A percentile compares a stretch with the other conserved stretches of the same genome.
Evolutionary conservation across 2,113 vertebrate species (phyloP).

Genomic region (Xiphophorus couchianus): DNA sequence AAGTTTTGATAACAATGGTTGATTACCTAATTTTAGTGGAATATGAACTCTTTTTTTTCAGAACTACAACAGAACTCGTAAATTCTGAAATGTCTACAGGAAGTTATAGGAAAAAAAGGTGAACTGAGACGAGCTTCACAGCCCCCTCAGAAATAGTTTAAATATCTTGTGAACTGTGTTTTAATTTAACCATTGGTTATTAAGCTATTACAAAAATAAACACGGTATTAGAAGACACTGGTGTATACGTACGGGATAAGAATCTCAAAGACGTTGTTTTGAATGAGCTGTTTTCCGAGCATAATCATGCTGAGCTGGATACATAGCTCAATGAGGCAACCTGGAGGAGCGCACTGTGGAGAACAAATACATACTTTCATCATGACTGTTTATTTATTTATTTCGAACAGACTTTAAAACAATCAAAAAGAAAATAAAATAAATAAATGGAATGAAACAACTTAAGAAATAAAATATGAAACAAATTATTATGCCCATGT

Average conservation of each 20-base stretch:
- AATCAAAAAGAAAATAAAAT: too few relatives aligned
- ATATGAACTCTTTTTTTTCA: too few relatives aligned
- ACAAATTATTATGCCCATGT: too few relatives aligned
- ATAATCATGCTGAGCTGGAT: slow-evolving; percentile 99
- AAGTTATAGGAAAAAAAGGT: too few relatives aligned
- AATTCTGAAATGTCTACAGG: too few relatives aligned
- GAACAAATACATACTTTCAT: slow-evolving; percentile 1
- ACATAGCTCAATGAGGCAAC: slow-evolving; percentile 97
- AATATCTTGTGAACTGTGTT: not conserved
- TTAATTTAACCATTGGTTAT: not conserved
- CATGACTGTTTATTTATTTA: not conserved
- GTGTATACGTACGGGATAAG: slow-evolving; percentile 92
- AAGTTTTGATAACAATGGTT: not conserved
- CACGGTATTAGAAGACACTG: not conserved
- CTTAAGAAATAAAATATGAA: too few relatives aligned
- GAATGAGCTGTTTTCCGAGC: slow-evolving; percentile 97
- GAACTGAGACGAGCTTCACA: not conserved
- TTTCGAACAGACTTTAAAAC: too few relatives aligned
- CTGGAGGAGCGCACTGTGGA: slow-evolving; percentile 92
- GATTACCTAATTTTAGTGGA: too few relatives aligned
- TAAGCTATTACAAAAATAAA: not conserved
- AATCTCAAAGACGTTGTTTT: slow-evolving; percentile 98
- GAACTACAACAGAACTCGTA: too few relatives aligned
- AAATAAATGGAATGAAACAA: too few relatives aligned
- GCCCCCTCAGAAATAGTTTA: not conserved